Evolutionary conservation across 2,797 vertebrate genomes (phyloP).

Genomic region (Mionectes olivaceus): DNA sequence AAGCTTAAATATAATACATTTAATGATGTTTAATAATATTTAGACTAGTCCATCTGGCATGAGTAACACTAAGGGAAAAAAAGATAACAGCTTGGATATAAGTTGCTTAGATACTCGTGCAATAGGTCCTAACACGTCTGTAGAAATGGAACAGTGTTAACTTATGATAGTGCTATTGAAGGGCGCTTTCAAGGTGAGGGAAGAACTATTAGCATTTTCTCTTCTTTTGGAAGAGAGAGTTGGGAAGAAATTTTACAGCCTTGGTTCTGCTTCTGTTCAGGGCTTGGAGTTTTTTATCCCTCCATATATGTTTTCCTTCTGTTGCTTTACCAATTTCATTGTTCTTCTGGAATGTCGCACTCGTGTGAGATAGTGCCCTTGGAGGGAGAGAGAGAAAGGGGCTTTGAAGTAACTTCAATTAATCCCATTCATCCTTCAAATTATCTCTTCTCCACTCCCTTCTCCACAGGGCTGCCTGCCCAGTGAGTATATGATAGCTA

Average conservation of each 20-base stretch:
- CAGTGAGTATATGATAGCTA: background rate
- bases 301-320: background rate
- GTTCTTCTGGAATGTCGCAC: background rate
- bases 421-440: background rate
- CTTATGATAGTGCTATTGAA: background rate
- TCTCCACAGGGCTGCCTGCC: background rate
- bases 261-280: background rate
- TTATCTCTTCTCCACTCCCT: background rate
- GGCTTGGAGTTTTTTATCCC: background rate
- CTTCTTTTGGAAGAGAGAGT: background rate
- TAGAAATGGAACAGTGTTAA: background rate
- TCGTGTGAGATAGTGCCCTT: background rate
- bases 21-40: constrained; percentile 65
- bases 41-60: constrained; percentile 58
- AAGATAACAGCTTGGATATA: background rate
- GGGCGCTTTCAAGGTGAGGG: background rate
- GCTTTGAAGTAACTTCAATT: background rate
- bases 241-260: background rate
- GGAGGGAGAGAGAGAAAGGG: background rate
- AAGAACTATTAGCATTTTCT: background rate
- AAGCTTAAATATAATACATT: background rate
- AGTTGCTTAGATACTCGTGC: background rate
- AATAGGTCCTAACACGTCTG: background rate
- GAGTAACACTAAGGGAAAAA: constrained; percentile 8
- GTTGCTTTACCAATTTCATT: background rate